phyloP scores from a whole-genome alignment of 2,888 invertebrate genomes.

The Aricia artaxerxes region DNA sequence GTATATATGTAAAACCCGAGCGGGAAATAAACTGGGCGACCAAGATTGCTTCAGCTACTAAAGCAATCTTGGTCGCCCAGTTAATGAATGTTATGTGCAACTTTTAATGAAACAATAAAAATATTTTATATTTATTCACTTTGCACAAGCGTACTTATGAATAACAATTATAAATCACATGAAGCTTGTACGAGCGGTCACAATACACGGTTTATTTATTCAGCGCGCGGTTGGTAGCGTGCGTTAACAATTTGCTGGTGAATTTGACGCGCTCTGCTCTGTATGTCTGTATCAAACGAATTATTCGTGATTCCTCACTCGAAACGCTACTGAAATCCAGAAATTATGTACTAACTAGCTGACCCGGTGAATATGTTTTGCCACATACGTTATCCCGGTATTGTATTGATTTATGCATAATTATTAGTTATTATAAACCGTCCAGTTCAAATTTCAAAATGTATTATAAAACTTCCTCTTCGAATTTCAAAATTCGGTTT shows the following conservation, averaged over 20 bases:
- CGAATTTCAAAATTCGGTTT: too few relatives aligned
- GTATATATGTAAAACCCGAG: too few relatives aligned
- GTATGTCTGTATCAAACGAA: not conserved
- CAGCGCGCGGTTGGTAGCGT: not conserved
- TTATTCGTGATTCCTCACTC: not conserved
- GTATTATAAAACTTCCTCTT: too few relatives aligned
- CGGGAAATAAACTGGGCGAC: too few relatives aligned
- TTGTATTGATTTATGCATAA: too few relatives aligned
- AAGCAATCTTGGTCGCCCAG: too few relatives aligned
- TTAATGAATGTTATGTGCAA: too few relatives aligned
- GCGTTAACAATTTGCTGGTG: not conserved
- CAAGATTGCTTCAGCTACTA: too few relatives aligned
- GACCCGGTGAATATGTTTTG: not conserved
- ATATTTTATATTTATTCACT: too few relatives aligned
- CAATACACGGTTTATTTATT: constrained; percentile 9
- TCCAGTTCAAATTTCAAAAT: too few relatives aligned
- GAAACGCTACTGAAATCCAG: not conserved
- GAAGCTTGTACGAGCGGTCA: not conserved
- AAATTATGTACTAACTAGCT: not conserved
- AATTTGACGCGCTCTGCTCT: not conserved
- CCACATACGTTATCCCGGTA: not conserved
- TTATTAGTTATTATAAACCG: too few relatives aligned
- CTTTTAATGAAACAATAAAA: too few relatives aligned
- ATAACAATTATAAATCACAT: not conserved
- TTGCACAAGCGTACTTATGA: not conserved